These are phyloP conservation scores for Lutraria rhynchaena DNA, from an alignment of 1,140 invertebrate species.

Conservation along the genomic window DNA sequence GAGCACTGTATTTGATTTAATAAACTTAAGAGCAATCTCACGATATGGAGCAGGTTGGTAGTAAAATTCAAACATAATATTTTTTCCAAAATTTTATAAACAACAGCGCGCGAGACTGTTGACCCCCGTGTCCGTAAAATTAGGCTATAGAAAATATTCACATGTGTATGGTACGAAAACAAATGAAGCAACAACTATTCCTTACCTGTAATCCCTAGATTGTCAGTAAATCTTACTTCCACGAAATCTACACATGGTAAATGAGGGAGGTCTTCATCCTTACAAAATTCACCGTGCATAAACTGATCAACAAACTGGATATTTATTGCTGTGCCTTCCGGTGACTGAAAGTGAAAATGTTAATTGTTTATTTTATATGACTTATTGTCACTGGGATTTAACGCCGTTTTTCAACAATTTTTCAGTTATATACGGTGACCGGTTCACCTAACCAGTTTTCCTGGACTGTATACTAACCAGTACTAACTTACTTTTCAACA, in stretches of 20 bases:
- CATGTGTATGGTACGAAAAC: too few species aligned
- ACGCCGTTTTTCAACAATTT: too few species aligned
- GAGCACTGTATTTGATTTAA: too few species aligned
- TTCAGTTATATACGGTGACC: too few species aligned
- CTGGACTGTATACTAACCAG: too few species aligned
- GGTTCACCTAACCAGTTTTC: too few species aligned
- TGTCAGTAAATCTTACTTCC: slow-evolving; percentile 42
- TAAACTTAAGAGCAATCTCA: background rate
- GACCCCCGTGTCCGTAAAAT: background rate
- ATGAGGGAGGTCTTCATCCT: background rate
- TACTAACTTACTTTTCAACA: too few species aligned
- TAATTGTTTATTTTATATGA: too few species aligned
- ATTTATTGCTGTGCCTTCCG: slow-evolving; percentile 29
- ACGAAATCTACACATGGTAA: slow-evolving; percentile 46
- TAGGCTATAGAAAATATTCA: too few species aligned
- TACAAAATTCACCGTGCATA: slow-evolving; percentile 25
- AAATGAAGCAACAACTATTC: too few species aligned
- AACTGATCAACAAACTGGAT: slow-evolving; percentile 38
- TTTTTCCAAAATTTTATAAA: background rate
- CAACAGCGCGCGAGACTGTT: background rate
- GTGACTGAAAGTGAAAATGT: slow-evolving; percentile 33
- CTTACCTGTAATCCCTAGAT: slow-evolving; percentile 49
- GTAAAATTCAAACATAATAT: too few species aligned
- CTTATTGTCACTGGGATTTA: too few species aligned
- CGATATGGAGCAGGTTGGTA: background rate